Base-by-base conservation (phyloP, 2,113 vertebrate species). In the Micromys minutus region DNA sequence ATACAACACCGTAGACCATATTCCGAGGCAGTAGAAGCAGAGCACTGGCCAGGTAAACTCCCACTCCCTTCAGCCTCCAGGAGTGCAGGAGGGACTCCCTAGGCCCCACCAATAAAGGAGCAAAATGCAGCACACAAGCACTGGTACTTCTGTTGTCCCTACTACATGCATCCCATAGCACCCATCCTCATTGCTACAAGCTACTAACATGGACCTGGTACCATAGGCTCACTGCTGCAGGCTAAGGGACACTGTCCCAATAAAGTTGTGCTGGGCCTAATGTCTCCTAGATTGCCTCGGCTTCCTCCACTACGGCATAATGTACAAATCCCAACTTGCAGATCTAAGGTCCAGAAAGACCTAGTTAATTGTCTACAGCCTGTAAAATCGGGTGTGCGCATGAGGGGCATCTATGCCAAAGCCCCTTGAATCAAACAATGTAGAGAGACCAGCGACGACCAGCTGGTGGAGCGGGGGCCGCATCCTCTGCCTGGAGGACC, bases 401-500 rank as follows among this genome's bases (percentile, higher is more conserved):
- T 8, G 0, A n/a, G 16, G 26, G 45, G 17, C 2, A 0, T 34
- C 15, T 47, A n/a, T 21, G 39, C 50, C 10, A 12, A 34, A 77
- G 55, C 10, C 12, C n/a, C 45, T 4, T 22, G 21, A 69, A 13
- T 34, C 5, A 47, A 19, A 42, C 22, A 55, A 61, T 11, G 24
- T 13, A 34, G 12, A 21, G 36, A 47, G n/a, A 42, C 26, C 22
- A 17, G 0, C 0, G 45, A 7, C 34, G 45, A 24, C 39, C 13
- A 6, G 16, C 34, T n/a, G n/a, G n/a, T 31, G 24, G 29, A 13
- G 0, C 16, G 22, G 42, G 1, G 5, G 7, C 26, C 0, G 0
- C 1, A 7, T 7, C 24, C 81, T 15, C 36, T 17, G 5, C 69
- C n/a, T 16, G 16, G 50, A 71, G 24, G 39, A 29, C 34, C 45